phyloP scores from a whole-genome alignment of 2,888 invertebrate species.

The Adelphocoris suturalis region DNA sequence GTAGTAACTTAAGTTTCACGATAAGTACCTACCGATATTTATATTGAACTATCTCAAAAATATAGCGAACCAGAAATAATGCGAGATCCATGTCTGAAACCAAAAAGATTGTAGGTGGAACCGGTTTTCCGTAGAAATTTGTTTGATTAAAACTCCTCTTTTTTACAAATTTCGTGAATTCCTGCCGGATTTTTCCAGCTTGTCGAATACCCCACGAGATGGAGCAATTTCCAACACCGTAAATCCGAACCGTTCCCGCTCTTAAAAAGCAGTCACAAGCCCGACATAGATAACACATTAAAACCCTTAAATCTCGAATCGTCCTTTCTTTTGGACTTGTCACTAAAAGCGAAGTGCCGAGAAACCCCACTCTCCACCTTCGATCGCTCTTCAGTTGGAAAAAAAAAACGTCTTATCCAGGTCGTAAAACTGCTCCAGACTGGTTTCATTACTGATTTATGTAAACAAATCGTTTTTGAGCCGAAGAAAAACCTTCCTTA shows the following conservation, averaged over 20 bases:
- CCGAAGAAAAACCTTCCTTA: conserved; percentile 55
- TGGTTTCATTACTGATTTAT: conserved; percentile 72
- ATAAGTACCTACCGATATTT: no score
- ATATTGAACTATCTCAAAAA: no score
- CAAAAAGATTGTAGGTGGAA: no score
- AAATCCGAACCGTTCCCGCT: not conserved
- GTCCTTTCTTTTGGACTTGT: conserved; percentile 2
- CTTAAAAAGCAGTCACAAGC: not conserved
- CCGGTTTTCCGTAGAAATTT: no score
- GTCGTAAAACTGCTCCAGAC: conserved; percentile 68
- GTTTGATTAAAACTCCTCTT: no score
- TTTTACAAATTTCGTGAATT: no score
- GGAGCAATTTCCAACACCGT: not conserved
- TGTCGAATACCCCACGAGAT: not conserved
- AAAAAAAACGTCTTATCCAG: conserved; percentile 53
- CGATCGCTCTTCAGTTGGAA: not conserved
- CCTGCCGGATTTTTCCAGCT: not conserved
- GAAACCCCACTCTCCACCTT: not conserved
- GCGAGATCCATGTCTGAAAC: no score
- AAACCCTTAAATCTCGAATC: conserved; percentile 19
- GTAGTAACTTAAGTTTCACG: no score
- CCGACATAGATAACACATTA: conserved; percentile 30
- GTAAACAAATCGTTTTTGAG: conserved; percentile 71
- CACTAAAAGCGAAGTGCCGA: conserved; percentile 41
- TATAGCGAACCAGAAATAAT: no score